Conservation (phyloP, 2,888 invertebrate genomes). For the Balanococcus diminutus region DNA sequence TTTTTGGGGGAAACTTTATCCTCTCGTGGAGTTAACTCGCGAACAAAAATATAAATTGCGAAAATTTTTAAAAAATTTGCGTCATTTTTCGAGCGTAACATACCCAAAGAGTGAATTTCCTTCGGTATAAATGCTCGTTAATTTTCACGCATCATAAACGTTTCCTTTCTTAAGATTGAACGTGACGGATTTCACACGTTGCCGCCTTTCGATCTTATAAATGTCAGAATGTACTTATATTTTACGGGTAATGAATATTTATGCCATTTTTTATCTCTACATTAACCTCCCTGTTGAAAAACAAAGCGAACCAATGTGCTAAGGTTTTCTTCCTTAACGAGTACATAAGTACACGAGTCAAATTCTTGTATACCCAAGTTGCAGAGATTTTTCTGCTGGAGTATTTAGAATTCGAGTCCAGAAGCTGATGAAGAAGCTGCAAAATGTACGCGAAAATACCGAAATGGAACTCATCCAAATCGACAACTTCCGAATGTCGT, state of each 20-base stretch:
- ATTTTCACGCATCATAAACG: slow-evolving; percentile 46
- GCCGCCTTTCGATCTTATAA: slow-evolving; percentile 20
- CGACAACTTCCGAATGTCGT: slow-evolving; percentile 51
- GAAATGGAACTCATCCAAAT: slow-evolving; percentile 34
- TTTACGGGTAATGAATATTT: slow-evolving; percentile 40
- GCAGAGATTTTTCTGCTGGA: not conserved
- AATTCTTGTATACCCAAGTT: no score
- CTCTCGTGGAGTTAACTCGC: no score
- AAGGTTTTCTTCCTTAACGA: not conserved
- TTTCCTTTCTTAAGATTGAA: slow-evolving; percentile 37
- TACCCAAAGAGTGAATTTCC: not conserved
- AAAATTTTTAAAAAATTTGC: slow-evolving; percentile 8
- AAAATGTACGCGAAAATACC: not conserved
- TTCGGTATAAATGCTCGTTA: slow-evolving; percentile 27
- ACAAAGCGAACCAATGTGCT: not conserved
- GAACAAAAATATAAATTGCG: not conserved
- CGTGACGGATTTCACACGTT: slow-evolving; percentile 39
- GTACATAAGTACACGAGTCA: no score
- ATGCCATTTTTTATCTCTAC: slow-evolving; percentile 8
- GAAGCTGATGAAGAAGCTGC: not conserved
- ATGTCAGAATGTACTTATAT: slow-evolving; percentile 19
- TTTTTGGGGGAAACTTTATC: not conserved
- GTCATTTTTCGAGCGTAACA: slow-evolving; percentile 24
- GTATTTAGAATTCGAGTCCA: no score
- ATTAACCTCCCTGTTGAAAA: not conserved